Conservation (phyloP, 2,797 vertebrate species). For the Muraenolepis orangiensis region DNA sequence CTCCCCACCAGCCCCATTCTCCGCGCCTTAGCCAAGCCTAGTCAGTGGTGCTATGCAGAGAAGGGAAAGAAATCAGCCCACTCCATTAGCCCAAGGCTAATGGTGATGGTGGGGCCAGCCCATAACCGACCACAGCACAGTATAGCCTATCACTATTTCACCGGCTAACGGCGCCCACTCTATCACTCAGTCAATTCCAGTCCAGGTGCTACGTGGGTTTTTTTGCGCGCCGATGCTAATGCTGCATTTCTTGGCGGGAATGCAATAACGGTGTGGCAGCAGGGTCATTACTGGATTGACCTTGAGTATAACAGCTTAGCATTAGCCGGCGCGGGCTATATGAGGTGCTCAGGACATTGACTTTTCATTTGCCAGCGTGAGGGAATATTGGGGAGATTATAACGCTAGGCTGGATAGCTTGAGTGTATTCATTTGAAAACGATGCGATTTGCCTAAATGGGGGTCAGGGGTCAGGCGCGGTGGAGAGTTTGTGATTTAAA, state of each 20-base stretch:
- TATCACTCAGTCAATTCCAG: slow-evolving; percentile 35
- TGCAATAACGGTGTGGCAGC: not conserved
- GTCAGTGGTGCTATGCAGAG: not conserved
- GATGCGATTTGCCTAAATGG: slow-evolving; percentile 37
- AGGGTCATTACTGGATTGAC: slow-evolving; percentile 38
- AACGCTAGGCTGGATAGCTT: slow-evolving; percentile 45
- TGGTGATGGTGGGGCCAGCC: slow-evolving; percentile 2
- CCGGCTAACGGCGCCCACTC: slow-evolving; percentile 18
- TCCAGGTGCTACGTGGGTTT: not conserved
- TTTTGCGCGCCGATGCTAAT: not conserved
- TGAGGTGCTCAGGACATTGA: slow-evolving; percentile 12
- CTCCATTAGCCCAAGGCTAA: slow-evolving; percentile 1
- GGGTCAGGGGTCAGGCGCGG: slow-evolving; percentile 42
- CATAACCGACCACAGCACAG: not conserved
- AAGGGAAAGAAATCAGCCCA: slow-evolving; percentile 2
- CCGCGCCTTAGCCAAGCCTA: not conserved
- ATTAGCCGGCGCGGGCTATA: not conserved
- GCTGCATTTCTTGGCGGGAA: not conserved
- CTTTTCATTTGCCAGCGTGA: slow-evolving; percentile 52
- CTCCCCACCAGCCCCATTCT: not conserved
- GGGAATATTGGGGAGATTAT: slow-evolving; percentile 32
- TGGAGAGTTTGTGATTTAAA: not conserved
- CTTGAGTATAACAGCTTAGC: slow-evolving; percentile 48
- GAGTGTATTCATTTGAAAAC: slow-evolving; percentile 51
- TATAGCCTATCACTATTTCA: not conserved